phyloP scores from a whole-genome alignment of 2,113 vertebrate species.

The Ia io region DNA sequence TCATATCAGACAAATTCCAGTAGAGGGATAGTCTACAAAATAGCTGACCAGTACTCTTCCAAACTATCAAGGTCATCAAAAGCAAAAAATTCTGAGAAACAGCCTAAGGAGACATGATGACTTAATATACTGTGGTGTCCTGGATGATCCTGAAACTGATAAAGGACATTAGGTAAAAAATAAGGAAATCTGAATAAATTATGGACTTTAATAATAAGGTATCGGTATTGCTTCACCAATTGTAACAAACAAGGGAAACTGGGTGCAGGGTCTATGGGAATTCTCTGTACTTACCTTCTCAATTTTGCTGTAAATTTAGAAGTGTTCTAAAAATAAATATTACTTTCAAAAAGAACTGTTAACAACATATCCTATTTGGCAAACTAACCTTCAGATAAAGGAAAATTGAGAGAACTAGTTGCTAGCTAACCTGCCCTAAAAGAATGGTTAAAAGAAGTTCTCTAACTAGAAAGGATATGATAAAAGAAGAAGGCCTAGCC shows the following conservation, averaged over 20 bases:
- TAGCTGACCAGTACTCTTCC: not conserved
- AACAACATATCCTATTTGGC: not conserved
- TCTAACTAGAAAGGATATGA: not conserved
- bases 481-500: not conserved
- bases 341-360: not conserved
- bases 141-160: conserved; percentile 13
- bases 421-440: not conserved
- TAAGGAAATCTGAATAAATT: conserved; percentile 23
- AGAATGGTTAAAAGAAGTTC: not conserved
- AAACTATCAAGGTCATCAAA: conserved; percentile 39
- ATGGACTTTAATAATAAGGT: not conserved
- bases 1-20: not conserved
- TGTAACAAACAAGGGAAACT: not conserved
- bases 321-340: conserved; percentile 13
- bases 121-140: not conserved
- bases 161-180: conserved; percentile 36
- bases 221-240: not conserved
- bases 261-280: not conserved
- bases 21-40: conserved; percentile 27
- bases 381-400: not conserved
- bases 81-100: conserved; percentile 2
- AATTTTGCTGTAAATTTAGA: conserved; percentile 27
- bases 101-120: conserved; percentile 1
- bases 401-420: not conserved
- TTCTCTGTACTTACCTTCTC: not conserved